These are phyloP conservation scores for Drosophila ohnishii DNA, from an alignment of 1,140 invertebrate species.

Conservation along the genomic window DNA sequence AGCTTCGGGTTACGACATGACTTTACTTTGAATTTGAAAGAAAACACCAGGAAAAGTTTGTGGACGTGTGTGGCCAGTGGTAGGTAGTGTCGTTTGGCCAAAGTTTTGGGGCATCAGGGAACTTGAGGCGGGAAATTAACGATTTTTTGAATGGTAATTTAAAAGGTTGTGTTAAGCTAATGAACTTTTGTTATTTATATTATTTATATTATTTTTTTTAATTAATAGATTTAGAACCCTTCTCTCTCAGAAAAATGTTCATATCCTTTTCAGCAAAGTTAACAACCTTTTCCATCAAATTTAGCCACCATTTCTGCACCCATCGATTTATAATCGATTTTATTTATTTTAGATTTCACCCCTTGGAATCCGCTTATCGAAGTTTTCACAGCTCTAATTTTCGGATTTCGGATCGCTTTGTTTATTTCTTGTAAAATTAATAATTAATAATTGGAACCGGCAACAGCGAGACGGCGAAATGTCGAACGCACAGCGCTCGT, in stretches of 20 bases:
- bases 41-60: slow-evolving; percentile 22
- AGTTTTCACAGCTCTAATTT: not conserved
- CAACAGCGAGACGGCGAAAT: slow-evolving; percentile 7
- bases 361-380: not conserved
- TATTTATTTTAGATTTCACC: no score
- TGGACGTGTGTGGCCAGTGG: slow-evolving; percentile 6
- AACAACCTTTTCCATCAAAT: no score
- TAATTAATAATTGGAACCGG: not conserved
- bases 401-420: not conserved
- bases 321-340: no score
- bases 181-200: no score
- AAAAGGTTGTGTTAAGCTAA: not conserved
- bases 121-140: not conserved
- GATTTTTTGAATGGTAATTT: not conserved
- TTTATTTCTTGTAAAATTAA: slow-evolving; percentile 3
- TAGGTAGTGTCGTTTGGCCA: not conserved
- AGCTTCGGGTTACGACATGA: slow-evolving; percentile 50
- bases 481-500: slow-evolving; percentile 86
- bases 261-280: no score
- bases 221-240: no score
- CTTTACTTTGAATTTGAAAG: slow-evolving; percentile 21
- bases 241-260: no score
- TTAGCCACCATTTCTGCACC: no score
- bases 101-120: not conserved
- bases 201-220: no score